phyloP scores from a whole-genome alignment of 2,888 invertebrate species.

The Drosophila bunnanda region DNA sequence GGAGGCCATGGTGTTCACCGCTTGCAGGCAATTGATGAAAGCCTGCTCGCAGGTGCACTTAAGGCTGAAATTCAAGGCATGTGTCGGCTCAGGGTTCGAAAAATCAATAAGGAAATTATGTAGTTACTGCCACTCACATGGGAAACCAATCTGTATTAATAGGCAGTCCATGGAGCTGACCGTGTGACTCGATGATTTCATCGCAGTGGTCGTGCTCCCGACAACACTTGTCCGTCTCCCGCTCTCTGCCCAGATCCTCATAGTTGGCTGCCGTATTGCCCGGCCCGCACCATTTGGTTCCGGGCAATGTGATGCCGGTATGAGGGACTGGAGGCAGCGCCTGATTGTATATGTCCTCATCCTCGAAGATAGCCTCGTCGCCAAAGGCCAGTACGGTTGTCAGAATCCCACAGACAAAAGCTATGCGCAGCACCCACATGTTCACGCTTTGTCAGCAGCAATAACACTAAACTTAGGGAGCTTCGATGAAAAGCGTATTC shows the following conservation, averaged over 20 bases:
- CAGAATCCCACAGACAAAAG: constrained; percentile 18
- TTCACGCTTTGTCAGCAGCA: constrained; percentile 10
- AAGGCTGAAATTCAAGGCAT: constrained; percentile 60
- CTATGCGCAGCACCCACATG: constrained; percentile 37
- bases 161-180: constrained; percentile 73
- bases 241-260: constrained; percentile 92
- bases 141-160: constrained; percentile 83
- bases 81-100: neutral
- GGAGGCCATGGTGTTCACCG: constrained; percentile 72
- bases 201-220: constrained; percentile 90
- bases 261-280: constrained; percentile 92
- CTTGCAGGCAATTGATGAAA: constrained; percentile 83
- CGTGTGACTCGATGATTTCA: constrained; percentile 80
- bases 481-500: neutral
- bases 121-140: constrained; percentile 66
- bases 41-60: constrained; percentile 83
- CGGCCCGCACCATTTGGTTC: constrained; percentile 97
- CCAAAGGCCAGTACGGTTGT: constrained; percentile 53
- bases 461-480: constrained; percentile 41
- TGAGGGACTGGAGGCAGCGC: constrained; percentile 77
- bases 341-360: constrained; percentile 83
- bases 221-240: constrained; percentile 93
- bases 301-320: constrained; percentile 85
- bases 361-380: constrained; percentile 83
- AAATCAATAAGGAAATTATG: constrained; percentile 15